Evolutionary conservation across 2,113 vertebrate species (phyloP).

Genomic region (Salvelinus alpinus): DNA sequence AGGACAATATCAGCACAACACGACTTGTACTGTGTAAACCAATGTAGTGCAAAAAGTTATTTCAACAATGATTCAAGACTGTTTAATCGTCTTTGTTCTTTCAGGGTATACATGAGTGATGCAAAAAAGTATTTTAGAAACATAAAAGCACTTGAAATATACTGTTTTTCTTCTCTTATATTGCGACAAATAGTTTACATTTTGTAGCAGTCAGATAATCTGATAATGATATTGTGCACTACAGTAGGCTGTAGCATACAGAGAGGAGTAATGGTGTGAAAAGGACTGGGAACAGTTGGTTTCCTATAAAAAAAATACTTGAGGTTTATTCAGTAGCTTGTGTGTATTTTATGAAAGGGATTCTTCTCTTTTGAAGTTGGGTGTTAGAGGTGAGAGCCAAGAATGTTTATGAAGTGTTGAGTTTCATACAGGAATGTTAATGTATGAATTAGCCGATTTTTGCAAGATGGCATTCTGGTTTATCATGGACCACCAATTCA

Average conservation of each 20-base stretch:
- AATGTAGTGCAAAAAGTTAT: slow-evolving; percentile 36
- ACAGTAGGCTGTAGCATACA: not conserved
- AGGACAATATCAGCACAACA: slow-evolving; percentile 14
- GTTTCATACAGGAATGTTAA: slow-evolving; percentile 22
- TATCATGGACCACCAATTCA: not conserved
- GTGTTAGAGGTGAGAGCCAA: slow-evolving; percentile 12
- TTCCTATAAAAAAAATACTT: slow-evolving; percentile 22
- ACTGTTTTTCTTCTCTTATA: slow-evolving; percentile 10
- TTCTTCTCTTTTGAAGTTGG: slow-evolving; percentile 4
- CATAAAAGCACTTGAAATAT: slow-evolving; percentile 9
- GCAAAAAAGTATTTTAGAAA: slow-evolving; percentile 16
- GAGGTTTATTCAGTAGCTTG: not conserved
- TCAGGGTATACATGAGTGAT: slow-evolving; percentile 30
- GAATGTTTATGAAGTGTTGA: slow-evolving; percentile 25
- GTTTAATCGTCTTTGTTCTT: slow-evolving; percentile 18
- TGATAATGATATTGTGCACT: not conserved
- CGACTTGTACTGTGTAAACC: slow-evolving; percentile 22
- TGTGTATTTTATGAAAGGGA: slow-evolving; percentile 25
- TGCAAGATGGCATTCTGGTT: slow-evolving; percentile 3
- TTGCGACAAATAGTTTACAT: not conserved
- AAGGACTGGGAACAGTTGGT: not conserved
- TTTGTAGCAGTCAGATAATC: slow-evolving; percentile 9
- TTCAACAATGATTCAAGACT: slow-evolving; percentile 18
- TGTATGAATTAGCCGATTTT: slow-evolving; percentile 38
- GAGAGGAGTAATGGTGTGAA: not conserved